A percentile compares a stretch with the other conserved stretches of the same genome.
phyloP scores from a whole-genome alignment of 1,140 invertebrate species.

The Drosophila rufa region DNA sequence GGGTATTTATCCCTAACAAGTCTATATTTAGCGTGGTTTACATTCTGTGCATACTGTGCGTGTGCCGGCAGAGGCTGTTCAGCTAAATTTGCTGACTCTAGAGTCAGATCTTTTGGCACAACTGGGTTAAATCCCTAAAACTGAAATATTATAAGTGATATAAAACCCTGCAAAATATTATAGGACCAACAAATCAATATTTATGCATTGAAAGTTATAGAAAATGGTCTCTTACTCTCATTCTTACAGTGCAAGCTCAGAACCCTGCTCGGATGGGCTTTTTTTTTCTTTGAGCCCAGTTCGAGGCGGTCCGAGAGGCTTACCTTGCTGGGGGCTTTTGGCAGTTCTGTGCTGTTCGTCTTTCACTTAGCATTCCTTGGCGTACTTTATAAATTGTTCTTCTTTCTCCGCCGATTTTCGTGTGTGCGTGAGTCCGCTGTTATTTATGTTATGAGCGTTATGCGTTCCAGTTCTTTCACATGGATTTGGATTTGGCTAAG shows the following conservation, averaged over 20 bases:
- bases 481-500: constrained; percentile 36
- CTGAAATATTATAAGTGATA: no score
- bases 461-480: constrained; percentile 64
- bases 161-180: no score
- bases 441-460: constrained; percentile 56
- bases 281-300: constrained; percentile 18
- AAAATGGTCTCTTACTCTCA: not conserved
- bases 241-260: constrained; percentile 23
- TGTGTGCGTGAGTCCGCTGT: constrained; percentile 35
- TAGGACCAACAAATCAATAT: not conserved
- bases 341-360: constrained; percentile 25
- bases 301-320: constrained; percentile 33
- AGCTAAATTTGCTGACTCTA: no score
- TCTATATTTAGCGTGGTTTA: no score
- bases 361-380: constrained; percentile 61
- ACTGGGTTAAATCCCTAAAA: no score
- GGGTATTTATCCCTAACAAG: no score
- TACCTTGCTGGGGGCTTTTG: constrained; percentile 65
- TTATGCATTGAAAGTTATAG: not conserved
- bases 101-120: no score
- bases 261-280: not conserved
- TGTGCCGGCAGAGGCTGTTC: no score
- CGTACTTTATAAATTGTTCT: constrained; percentile 56
- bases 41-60: no score
- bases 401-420: constrained; percentile 17